Evolutionary conservation across 2,888 invertebrate genomes (phyloP).

Genomic region (Eupithecia centaureata): DNA sequence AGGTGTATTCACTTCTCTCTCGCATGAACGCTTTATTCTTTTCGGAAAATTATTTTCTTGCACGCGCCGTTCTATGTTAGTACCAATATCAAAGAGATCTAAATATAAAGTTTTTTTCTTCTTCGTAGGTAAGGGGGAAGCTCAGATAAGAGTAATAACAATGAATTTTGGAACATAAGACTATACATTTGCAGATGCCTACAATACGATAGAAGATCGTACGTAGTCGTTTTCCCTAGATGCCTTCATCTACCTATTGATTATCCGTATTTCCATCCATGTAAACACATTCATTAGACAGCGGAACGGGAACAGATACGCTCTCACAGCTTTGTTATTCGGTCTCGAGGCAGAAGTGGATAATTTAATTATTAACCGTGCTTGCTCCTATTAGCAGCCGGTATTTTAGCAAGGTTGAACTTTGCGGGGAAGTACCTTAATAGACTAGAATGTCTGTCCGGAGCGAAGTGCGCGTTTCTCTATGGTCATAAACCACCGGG

Average conservation of each 20-base stretch:
- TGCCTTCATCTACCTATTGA: slow-evolving; percentile 35
- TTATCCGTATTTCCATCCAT: slow-evolving; percentile 40
- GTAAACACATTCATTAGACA: slow-evolving; percentile 45
- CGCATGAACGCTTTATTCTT: slow-evolving; percentile 30
- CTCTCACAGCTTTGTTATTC: slow-evolving; percentile 53
- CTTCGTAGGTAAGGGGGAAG: background rate
- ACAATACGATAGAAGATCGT: slow-evolving; percentile 6
- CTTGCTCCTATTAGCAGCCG: slow-evolving; percentile 51
- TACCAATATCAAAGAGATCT: slow-evolving; percentile 10
- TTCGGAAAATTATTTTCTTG: slow-evolving; percentile 15
- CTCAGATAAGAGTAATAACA: slow-evolving; percentile 16
- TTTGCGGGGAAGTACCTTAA: background rate
- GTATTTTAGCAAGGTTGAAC: slow-evolving; percentile 3
- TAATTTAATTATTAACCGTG: slow-evolving; percentile 67
- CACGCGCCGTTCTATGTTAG: background rate
- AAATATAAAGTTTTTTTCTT: slow-evolving; percentile 2
- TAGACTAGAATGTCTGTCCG: slow-evolving; percentile 24
- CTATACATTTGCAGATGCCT: slow-evolving; percentile 18
- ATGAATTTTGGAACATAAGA: slow-evolving; percentile 22
- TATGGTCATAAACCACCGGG: slow-evolving; percentile 59
- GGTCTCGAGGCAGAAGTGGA: slow-evolving; percentile 46
- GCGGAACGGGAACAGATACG: slow-evolving; percentile 47
- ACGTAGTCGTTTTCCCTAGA: slow-evolving; percentile 25
- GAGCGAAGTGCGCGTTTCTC: slow-evolving; percentile 46
- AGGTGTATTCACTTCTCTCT: slow-evolving; percentile 50